Conservation (phyloP, 2,797 vertebrate species). For the Mus caroli region DNA sequence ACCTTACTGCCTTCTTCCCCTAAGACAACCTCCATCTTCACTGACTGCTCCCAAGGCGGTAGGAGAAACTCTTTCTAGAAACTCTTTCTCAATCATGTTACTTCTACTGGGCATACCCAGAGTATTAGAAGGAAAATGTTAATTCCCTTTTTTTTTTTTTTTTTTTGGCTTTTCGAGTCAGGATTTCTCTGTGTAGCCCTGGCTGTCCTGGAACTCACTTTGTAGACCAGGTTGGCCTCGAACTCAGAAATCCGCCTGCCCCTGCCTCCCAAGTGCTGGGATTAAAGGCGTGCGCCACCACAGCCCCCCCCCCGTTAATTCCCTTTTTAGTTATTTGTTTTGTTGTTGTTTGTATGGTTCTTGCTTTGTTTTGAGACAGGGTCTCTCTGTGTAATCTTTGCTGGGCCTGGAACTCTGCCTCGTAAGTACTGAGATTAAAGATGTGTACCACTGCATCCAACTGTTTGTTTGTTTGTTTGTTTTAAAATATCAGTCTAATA, state of each 20-base stretch:
- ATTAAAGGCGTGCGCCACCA: no score
- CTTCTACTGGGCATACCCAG: not conserved
- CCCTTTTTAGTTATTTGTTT: no score
- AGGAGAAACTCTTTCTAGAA: no score
- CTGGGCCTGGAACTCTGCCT: not conserved
- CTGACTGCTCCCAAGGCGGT: no score
- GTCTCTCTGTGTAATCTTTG: not conserved
- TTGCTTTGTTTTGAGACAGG: not conserved
- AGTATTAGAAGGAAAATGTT: not conserved
- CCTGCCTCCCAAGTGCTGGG: no score
- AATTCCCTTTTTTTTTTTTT: not conserved
- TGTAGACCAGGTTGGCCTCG: no score
- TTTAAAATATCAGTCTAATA: not conserved
- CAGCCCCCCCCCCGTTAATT: no score
- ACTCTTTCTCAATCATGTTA: not conserved
- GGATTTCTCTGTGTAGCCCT: not conserved
- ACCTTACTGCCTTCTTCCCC: not conserved
- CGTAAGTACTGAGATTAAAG: not conserved
- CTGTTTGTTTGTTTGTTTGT: not conserved
- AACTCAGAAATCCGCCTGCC: no score
- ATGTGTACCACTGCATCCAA: fast-evolving
- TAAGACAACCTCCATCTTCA: no score
- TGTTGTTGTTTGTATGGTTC: no score
- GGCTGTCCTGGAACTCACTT: no score
- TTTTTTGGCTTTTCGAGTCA: not conserved